Base-by-base conservation (phyloP, 2,797 vertebrate genomes). In the Orestias chungarensis region DNA sequence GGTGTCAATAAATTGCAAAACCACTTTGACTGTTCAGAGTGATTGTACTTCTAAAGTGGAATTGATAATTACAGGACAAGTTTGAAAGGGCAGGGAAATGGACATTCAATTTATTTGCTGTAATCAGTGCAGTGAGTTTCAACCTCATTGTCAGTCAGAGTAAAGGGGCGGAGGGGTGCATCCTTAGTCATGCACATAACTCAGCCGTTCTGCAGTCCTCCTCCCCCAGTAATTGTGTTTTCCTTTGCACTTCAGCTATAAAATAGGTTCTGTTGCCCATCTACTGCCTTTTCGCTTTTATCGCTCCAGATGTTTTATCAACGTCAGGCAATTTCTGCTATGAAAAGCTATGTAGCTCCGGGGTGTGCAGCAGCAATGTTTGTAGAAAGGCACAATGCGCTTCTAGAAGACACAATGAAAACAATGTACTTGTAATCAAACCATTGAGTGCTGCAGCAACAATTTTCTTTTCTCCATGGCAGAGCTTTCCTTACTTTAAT, bases 231-330 rank as follows among this genome's bases (percentile, higher is more conserved):
- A 82, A 88, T 87, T 86, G 86, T 81, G 79, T 85, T 91, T 87
- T 80, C 80, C 80, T 84, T 86, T 83, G 76, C 82, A 82, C 77
- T 78, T 77, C 78, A 73, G 74, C 77, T 61, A 75, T 83, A 79
- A 84, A 89, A 90, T 86, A 86, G 83, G 82, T 82, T 84, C 83
- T 81, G 69, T 74, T 82, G 75, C 75, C 72, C 82, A 74, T 70
- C 67, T 49, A 68, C 59, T 73, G 74, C 29, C 54, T 70, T 57
- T 73, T 55, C 57, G 35, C 78, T 75, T 82, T 79, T 68, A 80
- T 86, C 71, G 47, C 73, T 81, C 80, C 81, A 87, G 78, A 88
- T 91, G 86, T 92, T 89, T 87, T 80, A 88, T 88, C 85, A 87
- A 83, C 52, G 75, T 83, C 74, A 73, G 65, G 75, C 73, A 61